Conservation (phyloP, 37 sponge, comb jelly and placozoan species). For the Ephydatia muelleri region DNA sequence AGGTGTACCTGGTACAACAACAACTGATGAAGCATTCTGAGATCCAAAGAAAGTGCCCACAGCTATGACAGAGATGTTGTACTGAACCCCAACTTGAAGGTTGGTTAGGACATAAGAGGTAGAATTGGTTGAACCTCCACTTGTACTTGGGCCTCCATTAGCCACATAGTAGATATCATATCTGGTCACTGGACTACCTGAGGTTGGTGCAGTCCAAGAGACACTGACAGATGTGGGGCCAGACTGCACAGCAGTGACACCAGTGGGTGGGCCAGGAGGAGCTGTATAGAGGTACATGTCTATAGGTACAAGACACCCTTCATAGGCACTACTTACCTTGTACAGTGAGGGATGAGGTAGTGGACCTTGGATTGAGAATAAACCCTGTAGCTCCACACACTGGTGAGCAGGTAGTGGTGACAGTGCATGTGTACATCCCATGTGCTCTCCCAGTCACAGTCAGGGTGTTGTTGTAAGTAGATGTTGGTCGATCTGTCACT, state of each 20-base stretch:
- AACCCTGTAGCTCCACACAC: neutral
- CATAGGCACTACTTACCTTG: neutral
- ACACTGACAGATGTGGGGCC: constrained; percentile 32
- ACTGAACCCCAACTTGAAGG: constrained; percentile 1
- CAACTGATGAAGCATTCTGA: neutral
- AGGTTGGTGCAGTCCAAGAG: constrained; percentile 28
- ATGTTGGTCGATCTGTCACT: neutral
- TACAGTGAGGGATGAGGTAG: neutral
- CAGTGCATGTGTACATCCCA: constrained; percentile 25
- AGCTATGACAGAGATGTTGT: constrained; percentile 1
- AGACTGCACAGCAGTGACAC: constrained; percentile 7
- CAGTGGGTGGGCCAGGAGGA: constrained; percentile 12
- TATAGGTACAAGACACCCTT: neutral
- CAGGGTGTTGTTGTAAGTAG: constrained; percentile 3
- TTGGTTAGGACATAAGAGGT: constrained; percentile 1
- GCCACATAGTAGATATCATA: constrained; percentile 1
- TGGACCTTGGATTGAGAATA: neutral
- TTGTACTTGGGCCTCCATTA: neutral
- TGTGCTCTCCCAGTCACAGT: constrained; percentile 16
- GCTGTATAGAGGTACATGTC: neutral
- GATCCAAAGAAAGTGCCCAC: neutral
- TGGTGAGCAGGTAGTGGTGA: constrained; percentile 11
- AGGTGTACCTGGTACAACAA: neutral
- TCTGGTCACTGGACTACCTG: neutral
- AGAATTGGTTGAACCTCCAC: neutral